Evolutionary conservation across 1,140 invertebrate species (phyloP).

Genomic region (Drosophila chauvacae): DNA sequence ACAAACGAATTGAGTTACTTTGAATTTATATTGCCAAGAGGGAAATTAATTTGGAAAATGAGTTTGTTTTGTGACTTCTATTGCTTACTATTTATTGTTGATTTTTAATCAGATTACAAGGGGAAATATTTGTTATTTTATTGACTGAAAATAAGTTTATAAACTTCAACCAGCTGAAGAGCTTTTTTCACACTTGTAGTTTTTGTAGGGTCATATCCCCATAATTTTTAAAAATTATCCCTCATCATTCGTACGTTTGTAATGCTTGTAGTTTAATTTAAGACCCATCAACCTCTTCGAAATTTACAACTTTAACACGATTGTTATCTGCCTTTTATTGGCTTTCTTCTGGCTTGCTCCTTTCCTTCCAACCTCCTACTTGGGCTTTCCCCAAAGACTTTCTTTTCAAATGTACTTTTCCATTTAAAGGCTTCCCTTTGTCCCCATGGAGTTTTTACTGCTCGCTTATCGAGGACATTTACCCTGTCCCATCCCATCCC

Average conservation of each 20-base stretch:
- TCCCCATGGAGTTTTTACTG: slow-evolving; percentile 35
- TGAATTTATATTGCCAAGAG: neutral
- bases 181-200: neutral
- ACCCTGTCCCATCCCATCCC: neutral
- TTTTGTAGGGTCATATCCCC: neutral
- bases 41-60: neutral
- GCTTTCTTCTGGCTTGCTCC: neutral
- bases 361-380: neutral
- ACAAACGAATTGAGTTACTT: too few relatives aligned
- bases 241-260: neutral
- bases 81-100: neutral
- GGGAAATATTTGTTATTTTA: neutral
- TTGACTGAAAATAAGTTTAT: neutral
- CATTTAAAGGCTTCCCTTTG: slow-evolving; percentile 29
- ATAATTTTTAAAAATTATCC: neutral
- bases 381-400: slow-evolving; percentile 6
- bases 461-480: slow-evolving; percentile 25
- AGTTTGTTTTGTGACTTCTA: neutral
- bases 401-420: slow-evolving; percentile 29
- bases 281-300: neutral
- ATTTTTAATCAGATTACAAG: neutral
- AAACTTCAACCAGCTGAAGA: neutral
- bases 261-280: neutral
- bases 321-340: slow-evolving; percentile 3
- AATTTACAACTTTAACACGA: slow-evolving; percentile 5